Evolutionary conservation across 2,113 vertebrate genomes (phyloP), one percentile per base, ranked within the genome.

Genomic region (Pogonocichla stellata): DNA sequence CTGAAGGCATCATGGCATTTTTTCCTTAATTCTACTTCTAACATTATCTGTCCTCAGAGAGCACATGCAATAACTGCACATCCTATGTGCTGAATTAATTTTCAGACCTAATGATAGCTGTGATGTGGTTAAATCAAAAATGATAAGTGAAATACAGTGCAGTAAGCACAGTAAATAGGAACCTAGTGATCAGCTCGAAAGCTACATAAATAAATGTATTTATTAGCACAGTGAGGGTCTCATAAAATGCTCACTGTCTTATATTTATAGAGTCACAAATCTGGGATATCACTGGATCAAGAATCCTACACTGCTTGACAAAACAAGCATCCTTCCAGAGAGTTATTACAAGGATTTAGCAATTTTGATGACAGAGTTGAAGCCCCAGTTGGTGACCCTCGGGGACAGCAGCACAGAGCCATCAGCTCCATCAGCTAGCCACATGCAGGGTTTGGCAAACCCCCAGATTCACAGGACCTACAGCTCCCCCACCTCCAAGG

Each of bases 381-480:
- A 93, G 83, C 14, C 50, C 3, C 24, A 65, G 34, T 85, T 38
- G 17, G 60, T 0, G 4, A 45, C 40, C 36, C 42, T 9, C 9
- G 1, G 31, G 69, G 88, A 48, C 15, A 36, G 19, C 57, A 80
- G 66, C 20, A 62, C 48, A 45, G 11, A 79, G 33, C 45, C 36
- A 12, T 14, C 57, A 91, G 36, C 53, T 31, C 36, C 14, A 31
- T 31, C 34, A 71, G 22, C 18, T 7, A 28, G 45, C 58, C 57
- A 40, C 4, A 0, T 38, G 69, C 51, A 45, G 58, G 8, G 5
- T 29, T 73, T 19, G 36, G 74, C 57, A 64, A 5, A 5, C 8
- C 36, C 34, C 17, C 0, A 3, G n/a, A 50, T 51, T 71, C 70
- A 75, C 0, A 0, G 34, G 23, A 62, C 80, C 61, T 66, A 61